phyloP scores from a whole-genome alignment of 1,140 invertebrate species.

The Melitaea cinxia region DNA sequence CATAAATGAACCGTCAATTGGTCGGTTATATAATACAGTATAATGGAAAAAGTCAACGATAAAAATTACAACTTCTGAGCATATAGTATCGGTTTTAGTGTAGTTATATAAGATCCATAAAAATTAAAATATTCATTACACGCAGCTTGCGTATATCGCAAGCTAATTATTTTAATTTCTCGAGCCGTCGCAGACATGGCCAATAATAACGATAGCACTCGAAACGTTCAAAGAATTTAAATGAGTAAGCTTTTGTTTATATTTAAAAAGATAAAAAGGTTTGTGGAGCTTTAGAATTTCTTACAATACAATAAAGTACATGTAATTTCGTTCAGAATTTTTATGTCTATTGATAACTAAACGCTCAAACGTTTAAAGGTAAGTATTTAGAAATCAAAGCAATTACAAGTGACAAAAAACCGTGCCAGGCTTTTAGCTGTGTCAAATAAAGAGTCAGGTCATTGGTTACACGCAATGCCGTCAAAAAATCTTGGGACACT shows the following conservation, averaged over 20 bases:
- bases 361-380: no score
- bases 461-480: no score
- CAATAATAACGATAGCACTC: slow-evolving; percentile 70
- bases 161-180: slow-evolving; percentile 80
- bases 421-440: no score
- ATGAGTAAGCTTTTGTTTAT: slow-evolving; percentile 55
- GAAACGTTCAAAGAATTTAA: slow-evolving; percentile 62
- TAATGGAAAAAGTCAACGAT: slow-evolving; percentile 30
- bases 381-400: slow-evolving; percentile 10
- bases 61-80: slow-evolving; percentile 27
- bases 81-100: slow-evolving; percentile 23
- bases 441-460: no score
- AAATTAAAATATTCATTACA: slow-evolving; percentile 61
- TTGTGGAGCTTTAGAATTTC: slow-evolving; percentile 38
- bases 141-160: slow-evolving; percentile 62
- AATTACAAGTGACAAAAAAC: no score
- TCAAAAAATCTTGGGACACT: no score
- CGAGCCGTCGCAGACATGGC: slow-evolving; percentile 64
- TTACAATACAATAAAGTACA: slow-evolving; percentile 31
- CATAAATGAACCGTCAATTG: slow-evolving; percentile 38
- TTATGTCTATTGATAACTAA: slow-evolving; percentile 31
- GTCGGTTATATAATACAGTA: slow-evolving; percentile 27
- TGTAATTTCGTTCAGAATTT: slow-evolving; percentile 30
- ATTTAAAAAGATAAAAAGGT: slow-evolving; percentile 34
- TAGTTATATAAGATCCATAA: slow-evolving; percentile 42